A percentile compares a stretch with the other conserved stretches of the same genome.
These are phyloP conservation scores for Psylliodes chrysocephalus DNA, from an alignment of 2,888 invertebrate genomes.

Conservation along the genomic window DNA sequence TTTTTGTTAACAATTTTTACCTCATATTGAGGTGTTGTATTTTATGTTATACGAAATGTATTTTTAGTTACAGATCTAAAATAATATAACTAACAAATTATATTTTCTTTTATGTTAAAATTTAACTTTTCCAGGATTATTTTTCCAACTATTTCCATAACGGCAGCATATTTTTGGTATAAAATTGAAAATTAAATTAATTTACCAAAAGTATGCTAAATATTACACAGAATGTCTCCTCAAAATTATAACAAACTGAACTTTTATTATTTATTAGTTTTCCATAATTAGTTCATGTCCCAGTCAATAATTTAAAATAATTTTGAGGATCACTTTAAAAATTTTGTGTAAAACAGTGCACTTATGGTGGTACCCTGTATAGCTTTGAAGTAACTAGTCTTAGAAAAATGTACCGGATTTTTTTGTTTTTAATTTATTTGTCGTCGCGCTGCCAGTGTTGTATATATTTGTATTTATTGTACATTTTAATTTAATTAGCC, in stretches of 20 bases:
- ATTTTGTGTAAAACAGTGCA: no score
- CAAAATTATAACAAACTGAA: no score
- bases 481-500: conserved; percentile 32
- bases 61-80: conserved; percentile 22
- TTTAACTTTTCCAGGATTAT: conserved; percentile 15
- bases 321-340: no score
- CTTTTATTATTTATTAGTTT: no score
- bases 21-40: conserved; percentile 49
- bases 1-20: conserved; percentile 29
- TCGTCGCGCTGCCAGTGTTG: conserved; percentile 46
- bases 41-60: conserved; percentile 23
- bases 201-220: neutral
- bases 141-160: neutral
- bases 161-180: neutral
- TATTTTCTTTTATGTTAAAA: conserved; percentile 13
- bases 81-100: conserved; percentile 24
- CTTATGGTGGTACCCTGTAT: conserved; percentile 2
- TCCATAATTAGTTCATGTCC: no score
- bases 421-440: conserved; percentile 44
- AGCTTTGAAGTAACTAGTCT: conserved; percentile 30
- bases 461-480: conserved; percentile 48
- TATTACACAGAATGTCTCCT: no score
- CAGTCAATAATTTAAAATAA: no score
- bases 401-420: conserved; percentile 23
- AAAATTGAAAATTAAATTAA: no score